These are phyloP conservation scores for Drosophila pseudotakahashii DNA, from an alignment of 2,888 invertebrate genomes.

Conservation along the genomic window DNA sequence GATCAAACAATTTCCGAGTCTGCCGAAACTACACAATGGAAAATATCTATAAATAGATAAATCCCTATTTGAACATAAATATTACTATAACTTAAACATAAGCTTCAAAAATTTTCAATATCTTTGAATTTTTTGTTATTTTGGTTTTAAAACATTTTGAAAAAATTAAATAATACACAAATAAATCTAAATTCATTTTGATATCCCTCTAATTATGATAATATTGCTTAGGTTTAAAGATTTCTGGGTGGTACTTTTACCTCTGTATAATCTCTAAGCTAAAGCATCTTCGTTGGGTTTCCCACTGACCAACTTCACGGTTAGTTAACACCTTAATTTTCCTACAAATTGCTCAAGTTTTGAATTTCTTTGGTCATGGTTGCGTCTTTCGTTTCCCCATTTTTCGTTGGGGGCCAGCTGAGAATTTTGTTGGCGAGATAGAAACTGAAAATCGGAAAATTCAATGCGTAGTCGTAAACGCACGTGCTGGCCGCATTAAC, in stretches of 20 bases:
- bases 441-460: constrained; percentile 54
- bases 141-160: no score
- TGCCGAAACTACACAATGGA: constrained; percentile 20
- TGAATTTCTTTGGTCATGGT: constrained; percentile 29
- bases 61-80: no score
- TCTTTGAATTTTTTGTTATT: no score
- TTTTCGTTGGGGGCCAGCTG: constrained; percentile 12
- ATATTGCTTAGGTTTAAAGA: not conserved
- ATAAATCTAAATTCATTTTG: no score
- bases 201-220: no score
- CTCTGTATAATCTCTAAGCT: constrained; percentile 6
- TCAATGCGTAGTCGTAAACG: constrained; percentile 32
- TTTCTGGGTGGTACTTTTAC: not conserved
- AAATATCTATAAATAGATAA: not conserved
- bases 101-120: no score
- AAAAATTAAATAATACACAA: no score
- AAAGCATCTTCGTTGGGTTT: constrained; percentile 11
- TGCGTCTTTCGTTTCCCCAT: constrained; percentile 38
- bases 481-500: constrained; percentile 65
- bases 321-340: constrained; percentile 76
- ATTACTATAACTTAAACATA: no score
- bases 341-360: constrained; percentile 67
- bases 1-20: constrained; percentile 38
- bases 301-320: constrained; percentile 75
- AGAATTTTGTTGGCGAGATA: constrained; percentile 42